Evolutionary conservation across 2,888 invertebrate genomes (phyloP).

Genomic region (Homarus gammarus): DNA sequence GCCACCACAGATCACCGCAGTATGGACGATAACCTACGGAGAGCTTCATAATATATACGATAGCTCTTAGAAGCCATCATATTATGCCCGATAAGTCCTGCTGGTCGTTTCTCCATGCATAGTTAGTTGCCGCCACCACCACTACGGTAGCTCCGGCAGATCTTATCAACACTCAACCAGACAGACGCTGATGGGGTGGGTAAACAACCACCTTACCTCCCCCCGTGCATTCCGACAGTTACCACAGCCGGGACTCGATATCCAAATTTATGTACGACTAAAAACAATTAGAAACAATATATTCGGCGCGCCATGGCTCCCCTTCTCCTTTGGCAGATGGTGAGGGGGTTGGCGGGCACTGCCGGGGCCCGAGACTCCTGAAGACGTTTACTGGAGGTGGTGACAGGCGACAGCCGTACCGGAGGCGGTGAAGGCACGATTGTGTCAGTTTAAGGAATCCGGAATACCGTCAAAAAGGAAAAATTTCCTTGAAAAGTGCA

Average conservation of each 20-base stretch:
- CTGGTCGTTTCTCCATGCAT: no score
- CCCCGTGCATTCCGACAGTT: not conserved
- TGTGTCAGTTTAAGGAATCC: not conserved
- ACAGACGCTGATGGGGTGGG: no score
- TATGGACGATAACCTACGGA: no score
- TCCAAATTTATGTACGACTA: constrained; percentile 14
- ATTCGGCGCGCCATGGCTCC: not conserved
- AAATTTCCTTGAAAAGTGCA: constrained; percentile 1
- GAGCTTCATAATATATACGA: no score
- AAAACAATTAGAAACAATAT: constrained; percentile 22
- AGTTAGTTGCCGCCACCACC: no score
- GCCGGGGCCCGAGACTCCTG: not conserved
- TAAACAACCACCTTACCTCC: not conserved
- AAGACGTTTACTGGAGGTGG: not conserved
- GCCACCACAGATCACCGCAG: no score
- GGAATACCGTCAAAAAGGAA: not conserved
- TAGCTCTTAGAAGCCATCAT: not conserved
- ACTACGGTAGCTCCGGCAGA: no score
- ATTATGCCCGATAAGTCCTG: not conserved
- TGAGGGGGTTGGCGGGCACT: not conserved
- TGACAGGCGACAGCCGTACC: not conserved
- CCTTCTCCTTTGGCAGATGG: not conserved
- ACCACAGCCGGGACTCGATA: not conserved
- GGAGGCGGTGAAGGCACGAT: not conserved
- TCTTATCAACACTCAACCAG: not conserved